Evolutionary conservation across 2,888 invertebrate species (phyloP), one percentile per base, ranked within the genome.

Genomic region (Pardosa pseudoannulata): DNA sequence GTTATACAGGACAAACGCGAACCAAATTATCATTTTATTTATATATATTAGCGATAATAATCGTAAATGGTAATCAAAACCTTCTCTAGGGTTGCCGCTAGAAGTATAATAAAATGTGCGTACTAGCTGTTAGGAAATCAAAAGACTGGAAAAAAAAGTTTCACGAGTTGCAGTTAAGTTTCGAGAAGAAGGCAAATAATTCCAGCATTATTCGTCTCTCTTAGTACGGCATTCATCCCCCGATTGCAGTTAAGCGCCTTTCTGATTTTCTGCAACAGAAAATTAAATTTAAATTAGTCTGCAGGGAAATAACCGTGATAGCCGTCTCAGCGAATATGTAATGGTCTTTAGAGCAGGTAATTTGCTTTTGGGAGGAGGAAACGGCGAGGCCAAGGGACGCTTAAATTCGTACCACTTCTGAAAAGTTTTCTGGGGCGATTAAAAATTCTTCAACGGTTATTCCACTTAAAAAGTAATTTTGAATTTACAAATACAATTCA

Each of bases 281-380:
- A 56, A 56, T 56, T 56, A 56, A 56, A 56, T 56, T 56, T 56
- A 56, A 56, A 56, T 56, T 56, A 56, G 23, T 19, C 23, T 23
- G 56, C 23, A 19, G 23, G 23, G 56, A 56, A 19, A n/a, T n/a
- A 23, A 11, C 23, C 1, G 23, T 16, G 56, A 56, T 56, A 56
- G 56, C 23, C 23, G 56, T 11, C 23, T 23, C 3, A 23, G 23
- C 56, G 23, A 56, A 23, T 6, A 11, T 23, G 23, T 56, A 56
- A 56, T 56, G 56, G 56, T 23, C 56, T 19, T 56, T 16, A 23
- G 56, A 56, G 56, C 19, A 19, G 56, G 56, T 56, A 56, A 56
- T 56, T 56, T 56, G 23, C 56, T 19, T 56, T 23, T 6, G 11
- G 23, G 11, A 23, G 23, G 23, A 23, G n/a, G 23, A 56, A 56